Evolutionary conservation across 2,888 invertebrate species (phyloP).

Genomic region (Heteropelma amictum): DNA sequence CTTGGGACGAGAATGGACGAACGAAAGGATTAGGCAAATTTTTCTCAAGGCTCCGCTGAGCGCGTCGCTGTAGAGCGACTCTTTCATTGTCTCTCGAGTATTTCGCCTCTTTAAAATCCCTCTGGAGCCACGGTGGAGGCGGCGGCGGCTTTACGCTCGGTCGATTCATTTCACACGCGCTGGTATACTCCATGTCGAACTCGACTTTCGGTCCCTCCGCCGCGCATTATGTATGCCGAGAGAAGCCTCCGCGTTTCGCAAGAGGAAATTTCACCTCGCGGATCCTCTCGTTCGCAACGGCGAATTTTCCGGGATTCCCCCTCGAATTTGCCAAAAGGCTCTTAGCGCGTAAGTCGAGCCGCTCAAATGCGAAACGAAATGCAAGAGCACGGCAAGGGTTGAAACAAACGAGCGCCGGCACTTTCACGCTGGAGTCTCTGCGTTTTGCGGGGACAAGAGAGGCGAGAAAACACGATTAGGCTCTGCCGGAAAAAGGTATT

Average conservation of each 20-base stretch:
- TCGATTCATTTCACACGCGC: neutral
- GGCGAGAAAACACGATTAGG: conserved; percentile 13
- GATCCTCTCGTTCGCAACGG: neutral
- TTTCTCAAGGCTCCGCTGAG: conserved; percentile 26
- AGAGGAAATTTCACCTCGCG: neutral
- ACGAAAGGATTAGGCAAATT: conserved; percentile 34
- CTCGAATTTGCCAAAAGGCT: neutral
- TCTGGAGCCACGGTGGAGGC: no score
- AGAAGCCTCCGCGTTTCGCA: no score
- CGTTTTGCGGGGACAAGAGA: no score
- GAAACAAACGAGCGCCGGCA: no score
- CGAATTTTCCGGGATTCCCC: conserved; percentile 27
- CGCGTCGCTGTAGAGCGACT: conserved; percentile 39
- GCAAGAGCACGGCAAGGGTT: conserved; percentile 31
- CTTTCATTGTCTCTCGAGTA: conserved; percentile 34
- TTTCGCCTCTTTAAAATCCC: conserved; percentile 4
- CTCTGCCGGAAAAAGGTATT: conserved; percentile 38
- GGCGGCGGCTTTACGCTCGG: neutral
- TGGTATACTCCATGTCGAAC: neutral
- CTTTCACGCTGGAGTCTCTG: no score
- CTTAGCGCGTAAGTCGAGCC: neutral
- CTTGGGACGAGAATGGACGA: neutral
- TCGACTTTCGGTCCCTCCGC: neutral
- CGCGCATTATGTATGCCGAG: neutral
- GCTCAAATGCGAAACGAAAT: neutral